These are phyloP conservation scores for Oryzias sinensis DNA, from an alignment of 2,797 vertebrate genomes.

Conservation along the genomic window DNA sequence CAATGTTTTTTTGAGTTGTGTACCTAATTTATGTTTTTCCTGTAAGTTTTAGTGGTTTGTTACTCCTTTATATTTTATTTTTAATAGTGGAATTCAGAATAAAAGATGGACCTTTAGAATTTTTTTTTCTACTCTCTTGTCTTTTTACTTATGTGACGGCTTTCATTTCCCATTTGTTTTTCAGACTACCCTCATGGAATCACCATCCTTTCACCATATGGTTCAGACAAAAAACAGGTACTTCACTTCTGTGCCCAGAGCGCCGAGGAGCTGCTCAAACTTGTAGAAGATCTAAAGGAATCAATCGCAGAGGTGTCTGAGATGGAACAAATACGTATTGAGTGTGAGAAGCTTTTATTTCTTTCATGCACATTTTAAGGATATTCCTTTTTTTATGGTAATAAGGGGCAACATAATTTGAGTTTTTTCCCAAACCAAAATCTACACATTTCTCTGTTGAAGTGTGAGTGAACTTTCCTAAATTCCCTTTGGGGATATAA, in stretches of 20 bases:
- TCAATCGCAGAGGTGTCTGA: conserved; percentile 96
- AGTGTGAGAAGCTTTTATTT: conserved; percentile 82
- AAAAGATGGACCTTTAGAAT: neutral
- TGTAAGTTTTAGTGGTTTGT: no score
- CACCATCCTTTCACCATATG: conserved; percentile 91
- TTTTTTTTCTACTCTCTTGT: neutral
- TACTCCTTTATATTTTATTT: no score
- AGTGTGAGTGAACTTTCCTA: neutral
- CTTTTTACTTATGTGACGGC: neutral
- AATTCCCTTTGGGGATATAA: conserved; percentile 1
- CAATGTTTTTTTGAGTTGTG: no score
- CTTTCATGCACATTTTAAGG: no score
- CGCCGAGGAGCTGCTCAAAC: conserved; percentile 95
- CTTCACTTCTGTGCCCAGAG: conserved; percentile 95
- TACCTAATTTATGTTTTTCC: no score
- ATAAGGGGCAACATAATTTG: neutral
- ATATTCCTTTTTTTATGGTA: no score
- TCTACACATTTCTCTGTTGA: conserved; percentile 24
- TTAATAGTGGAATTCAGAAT: no score
- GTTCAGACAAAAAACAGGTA: conserved; percentile 95
- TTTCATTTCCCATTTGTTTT: conserved; percentile 5
- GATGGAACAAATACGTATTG: conserved; percentile 98
- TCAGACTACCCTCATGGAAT: conserved; percentile 95
- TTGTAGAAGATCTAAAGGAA: conserved; percentile 96
- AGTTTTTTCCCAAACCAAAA: conserved; percentile 3